phyloP scores from a whole-genome alignment of 2,797 vertebrate species.

The Propithecus perrieri region DNA sequence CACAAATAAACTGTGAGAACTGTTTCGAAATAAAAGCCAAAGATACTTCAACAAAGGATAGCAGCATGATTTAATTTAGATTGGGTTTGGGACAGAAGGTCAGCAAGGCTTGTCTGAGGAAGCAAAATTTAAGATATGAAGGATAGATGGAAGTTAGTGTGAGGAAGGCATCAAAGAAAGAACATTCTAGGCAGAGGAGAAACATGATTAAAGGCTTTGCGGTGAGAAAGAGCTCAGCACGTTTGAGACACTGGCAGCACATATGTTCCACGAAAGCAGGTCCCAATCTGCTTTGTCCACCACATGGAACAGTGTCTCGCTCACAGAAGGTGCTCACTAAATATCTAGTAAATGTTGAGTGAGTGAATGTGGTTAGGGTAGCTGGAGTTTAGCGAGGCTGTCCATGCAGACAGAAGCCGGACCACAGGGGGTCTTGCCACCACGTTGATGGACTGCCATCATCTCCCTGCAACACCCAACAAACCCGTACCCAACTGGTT shows the following conservation, averaged over 20 bases:
- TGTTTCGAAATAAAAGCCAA: background rate
- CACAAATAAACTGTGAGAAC: background rate
- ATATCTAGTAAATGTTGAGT: background rate
- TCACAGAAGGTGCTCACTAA: background rate
- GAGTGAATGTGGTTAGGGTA: background rate
- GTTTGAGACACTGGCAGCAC: background rate
- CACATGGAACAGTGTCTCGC: background rate
- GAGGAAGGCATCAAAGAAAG: background rate
- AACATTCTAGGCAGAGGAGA: background rate
- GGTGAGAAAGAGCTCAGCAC: background rate
- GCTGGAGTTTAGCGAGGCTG: background rate
- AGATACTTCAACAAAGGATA: background rate
- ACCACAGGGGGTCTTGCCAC: fast-evolving
- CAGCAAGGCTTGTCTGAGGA: background rate
- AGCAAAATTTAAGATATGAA: background rate
- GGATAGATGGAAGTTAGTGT: background rate
- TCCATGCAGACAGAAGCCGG: background rate
- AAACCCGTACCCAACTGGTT: background rate
- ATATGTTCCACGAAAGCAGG: background rate
- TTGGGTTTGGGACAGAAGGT: background rate
- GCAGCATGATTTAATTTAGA: background rate
- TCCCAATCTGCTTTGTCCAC: background rate
- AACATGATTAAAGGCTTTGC: background rate
- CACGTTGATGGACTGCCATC: background rate
- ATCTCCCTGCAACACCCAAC: background rate